Base-by-base conservation (phyloP, 2,888 invertebrate species). In the Panopea generosa region DNA sequence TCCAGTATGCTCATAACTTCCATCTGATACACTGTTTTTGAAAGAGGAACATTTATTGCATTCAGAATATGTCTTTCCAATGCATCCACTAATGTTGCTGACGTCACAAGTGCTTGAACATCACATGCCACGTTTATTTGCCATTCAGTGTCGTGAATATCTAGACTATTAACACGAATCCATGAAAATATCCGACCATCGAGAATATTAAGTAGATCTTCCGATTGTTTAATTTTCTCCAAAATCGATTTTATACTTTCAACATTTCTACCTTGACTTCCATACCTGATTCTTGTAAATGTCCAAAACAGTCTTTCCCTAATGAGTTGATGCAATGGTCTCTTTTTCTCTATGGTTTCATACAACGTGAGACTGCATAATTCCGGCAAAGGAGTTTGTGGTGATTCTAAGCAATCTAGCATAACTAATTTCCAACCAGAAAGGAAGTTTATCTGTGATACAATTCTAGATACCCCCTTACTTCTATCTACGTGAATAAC, bases 261-360 rank as follows among this genome's bases (percentile, higher is more conserved):
- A 14, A 77, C 55, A 67, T 72, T 24, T 50, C 83, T 68, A 22
- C 75, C 72, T 22, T 52, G 38, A 20, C 18, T 38, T 9, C 50
- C 40, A 47, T 84, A 86, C 40, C 71, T 67, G 9, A 86, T 84
- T 29, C 78, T 52, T 0, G 83, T 77, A 38, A 85, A 85, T 27
- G 82, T 69, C 83, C 83, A 81, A 29, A 84, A 79, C 7, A 86
- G 53, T n/a, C 83, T 69, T 11, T 84, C 75, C 16, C 61, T 61
- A 2, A 84, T 66, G 14, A 62, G 61, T 9, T 57, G 50, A 26
- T 47, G 11, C 26, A 82, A 47, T 26, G 77, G 76, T 43, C 65
- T 29, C 40, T 72, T 67, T 9, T 40, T 33, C 24, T 62, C 14
- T 14, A 83, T 45, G 2, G 84, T 68, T 6, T 83, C 76, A 11